Evolutionary conservation across 2,113 vertebrate species (phyloP), one percentile per base, ranked within the genome.

Genomic region (Neodontobutis hainanensis): DNA sequence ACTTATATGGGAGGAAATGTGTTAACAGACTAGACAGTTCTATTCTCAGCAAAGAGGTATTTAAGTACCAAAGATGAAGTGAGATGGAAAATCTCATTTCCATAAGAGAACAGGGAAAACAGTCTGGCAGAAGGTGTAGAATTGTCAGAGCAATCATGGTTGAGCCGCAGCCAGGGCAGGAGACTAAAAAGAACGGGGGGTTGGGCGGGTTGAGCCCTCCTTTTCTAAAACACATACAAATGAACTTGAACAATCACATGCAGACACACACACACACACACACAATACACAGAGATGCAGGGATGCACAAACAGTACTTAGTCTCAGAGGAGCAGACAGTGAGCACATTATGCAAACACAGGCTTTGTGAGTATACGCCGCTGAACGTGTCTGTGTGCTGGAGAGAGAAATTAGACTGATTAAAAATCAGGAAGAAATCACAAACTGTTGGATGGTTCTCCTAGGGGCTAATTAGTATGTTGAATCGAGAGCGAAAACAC

Each of bases 41-140:
- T 77, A 78, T 81, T 81, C 84, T 78, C 57, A 78, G 83, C 80
- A 87, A 84, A 83, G 73, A 91, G 81, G 84, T 87, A 85, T 85
- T 90, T 85, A 88, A 89, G 88, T 86, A 84, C 75, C 73, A 76
- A 78, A 87, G 87, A 87, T 89, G 81, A 89, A 88, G 78, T 82
- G 89, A 90, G 88, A 91, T 79, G 87, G 86, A 89, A 88, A 89
- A 90, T 89, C 86, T 87, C 59, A 92, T 91, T 90, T 93, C 87
- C 90, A 91, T 92, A 89, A 84, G 61, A 88, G 83, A 88, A 89
- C 73, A 81, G 80, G 82, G 69, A 81, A 85, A 89, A 89, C 85
- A 82, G 84, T 86, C 79, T 85, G 81, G 84, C 86, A 88, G 88
- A 86, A 87, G 86, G 81, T 73, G 66, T 72, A 78, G 83, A 81